Evolutionary conservation across 2,113 vertebrate genomes (phyloP).

Genomic region (Loxodonta africana): DNA sequence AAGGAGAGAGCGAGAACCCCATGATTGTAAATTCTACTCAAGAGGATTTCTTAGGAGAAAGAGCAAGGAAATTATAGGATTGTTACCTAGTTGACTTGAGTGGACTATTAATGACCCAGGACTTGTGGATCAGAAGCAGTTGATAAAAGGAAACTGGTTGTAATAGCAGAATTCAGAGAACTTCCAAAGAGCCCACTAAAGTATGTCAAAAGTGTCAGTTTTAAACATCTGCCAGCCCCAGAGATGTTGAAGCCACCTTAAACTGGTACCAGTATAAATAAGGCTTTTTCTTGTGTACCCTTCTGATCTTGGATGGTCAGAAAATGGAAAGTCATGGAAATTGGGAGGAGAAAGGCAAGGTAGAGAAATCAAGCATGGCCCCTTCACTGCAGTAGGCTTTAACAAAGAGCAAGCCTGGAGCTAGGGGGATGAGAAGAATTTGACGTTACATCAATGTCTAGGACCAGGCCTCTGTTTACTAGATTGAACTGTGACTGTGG

Average conservation of each 20-base stretch:
- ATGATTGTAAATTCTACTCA: neutral
- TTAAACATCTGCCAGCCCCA: too few species aligned
- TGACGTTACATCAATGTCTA: neutral
- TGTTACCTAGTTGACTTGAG: neutral
- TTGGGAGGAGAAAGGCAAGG: neutral
- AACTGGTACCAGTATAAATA: neutral
- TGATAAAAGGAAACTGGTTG: neutral
- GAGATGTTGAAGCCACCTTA: neutral
- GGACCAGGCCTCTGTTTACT: neutral
- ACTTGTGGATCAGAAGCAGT: too few species aligned
- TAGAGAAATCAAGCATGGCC: too few species aligned
- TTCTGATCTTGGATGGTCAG: neutral
- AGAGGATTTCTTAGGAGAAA: neutral
- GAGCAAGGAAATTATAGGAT: neutral
- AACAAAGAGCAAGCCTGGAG: neutral
- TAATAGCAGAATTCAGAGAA: neutral
- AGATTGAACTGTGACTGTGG: neutral
- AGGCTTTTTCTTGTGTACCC: neutral
- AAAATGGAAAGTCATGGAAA: neutral
- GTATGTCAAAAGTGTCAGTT: neutral
- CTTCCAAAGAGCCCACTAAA: neutral
- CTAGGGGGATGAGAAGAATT: too few species aligned
- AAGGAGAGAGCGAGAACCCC: neutral
- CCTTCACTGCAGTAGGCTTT: too few species aligned
- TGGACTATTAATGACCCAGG: too few species aligned